Evolutionary conservation across 2,113 vertebrate species (phyloP).

Genomic region (Neopipo cinnamomea): DNA sequence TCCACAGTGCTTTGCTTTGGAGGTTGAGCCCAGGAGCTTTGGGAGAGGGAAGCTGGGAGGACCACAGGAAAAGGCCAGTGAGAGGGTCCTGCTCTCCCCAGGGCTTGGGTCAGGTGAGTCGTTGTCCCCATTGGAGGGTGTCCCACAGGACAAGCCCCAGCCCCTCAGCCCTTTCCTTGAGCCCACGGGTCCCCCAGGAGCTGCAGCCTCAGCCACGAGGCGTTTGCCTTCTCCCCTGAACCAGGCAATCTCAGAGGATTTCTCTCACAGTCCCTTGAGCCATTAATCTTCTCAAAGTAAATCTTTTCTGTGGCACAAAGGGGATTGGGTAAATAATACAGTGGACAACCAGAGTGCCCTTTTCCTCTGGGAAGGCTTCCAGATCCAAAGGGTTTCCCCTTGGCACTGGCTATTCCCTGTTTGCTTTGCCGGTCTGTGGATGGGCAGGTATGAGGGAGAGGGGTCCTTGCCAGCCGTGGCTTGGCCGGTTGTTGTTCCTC

Average conservation of each 20-base stretch:
- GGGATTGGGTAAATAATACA: slow-evolving; percentile 30
- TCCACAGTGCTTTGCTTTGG: background rate
- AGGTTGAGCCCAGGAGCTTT: background rate
- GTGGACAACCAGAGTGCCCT: background rate
- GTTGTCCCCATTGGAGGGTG: fast-evolving
- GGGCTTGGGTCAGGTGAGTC: background rate
- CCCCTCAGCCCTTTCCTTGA: background rate
- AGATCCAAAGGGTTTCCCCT: background rate
- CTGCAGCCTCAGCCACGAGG: fast-evolving
- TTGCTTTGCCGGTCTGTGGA: fast-evolving
- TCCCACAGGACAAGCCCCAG: fast-evolving
- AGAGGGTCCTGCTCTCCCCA: background rate
- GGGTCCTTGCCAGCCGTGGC: background rate
- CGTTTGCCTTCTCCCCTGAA: background rate
- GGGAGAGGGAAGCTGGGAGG: background rate
- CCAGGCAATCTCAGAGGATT: slow-evolving; percentile 50
- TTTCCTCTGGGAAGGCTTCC: background rate
- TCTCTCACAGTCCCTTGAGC: slow-evolving; percentile 25
- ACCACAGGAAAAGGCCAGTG: no score
- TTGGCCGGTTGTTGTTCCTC: background rate
- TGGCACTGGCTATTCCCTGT: background rate
- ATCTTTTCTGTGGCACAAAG: slow-evolving; percentile 45
- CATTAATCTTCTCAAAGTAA: slow-evolving; percentile 52
- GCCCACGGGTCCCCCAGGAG: background rate
- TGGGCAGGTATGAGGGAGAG: fast-evolving